Percentiles rank a stretch among this genome's conserved stretches.
Conservation (phyloP, 2,797 vertebrate species). For the Pogoniulus pusillus region DNA sequence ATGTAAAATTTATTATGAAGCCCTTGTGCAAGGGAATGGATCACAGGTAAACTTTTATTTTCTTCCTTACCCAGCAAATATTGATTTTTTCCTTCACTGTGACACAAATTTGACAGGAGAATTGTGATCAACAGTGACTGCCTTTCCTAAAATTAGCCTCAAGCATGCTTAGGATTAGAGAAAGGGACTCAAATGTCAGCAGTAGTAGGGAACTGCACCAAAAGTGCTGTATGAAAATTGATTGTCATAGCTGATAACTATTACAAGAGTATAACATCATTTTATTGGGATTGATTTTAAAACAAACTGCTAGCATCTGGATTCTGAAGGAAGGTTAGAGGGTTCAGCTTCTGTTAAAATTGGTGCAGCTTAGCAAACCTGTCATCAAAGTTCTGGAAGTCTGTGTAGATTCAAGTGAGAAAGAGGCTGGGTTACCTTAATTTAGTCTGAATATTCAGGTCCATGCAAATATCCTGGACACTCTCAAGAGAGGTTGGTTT, state of each 20-base stretch:
- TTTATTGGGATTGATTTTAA: neutral
- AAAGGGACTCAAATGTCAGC: neutral
- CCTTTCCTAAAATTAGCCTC: neutral
- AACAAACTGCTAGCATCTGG: neutral
- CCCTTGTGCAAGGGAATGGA: neutral
- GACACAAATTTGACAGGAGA: neutral
- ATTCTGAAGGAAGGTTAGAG: neutral
- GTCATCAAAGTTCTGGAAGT: neutral
- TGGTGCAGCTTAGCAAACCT: neutral
- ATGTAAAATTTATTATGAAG: neutral
- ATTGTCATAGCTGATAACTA: neutral
- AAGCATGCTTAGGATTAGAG: neutral
- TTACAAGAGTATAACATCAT: neutral
- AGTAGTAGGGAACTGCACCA: neutral
- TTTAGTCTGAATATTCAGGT: neutral
- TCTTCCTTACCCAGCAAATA: neutral
- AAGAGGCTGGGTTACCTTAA: neutral
- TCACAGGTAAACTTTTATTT: neutral
- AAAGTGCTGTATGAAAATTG: neutral
- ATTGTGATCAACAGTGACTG: neutral
- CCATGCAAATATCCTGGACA: accelerated
- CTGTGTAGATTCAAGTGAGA: neutral
- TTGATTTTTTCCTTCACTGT: neutral
- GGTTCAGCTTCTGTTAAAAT: neutral
- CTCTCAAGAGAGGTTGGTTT: neutral